These are phyloP conservation scores for Drosophila prostipennis DNA, from an alignment of 2,888 invertebrate genomes.

Conservation along the genomic window DNA sequence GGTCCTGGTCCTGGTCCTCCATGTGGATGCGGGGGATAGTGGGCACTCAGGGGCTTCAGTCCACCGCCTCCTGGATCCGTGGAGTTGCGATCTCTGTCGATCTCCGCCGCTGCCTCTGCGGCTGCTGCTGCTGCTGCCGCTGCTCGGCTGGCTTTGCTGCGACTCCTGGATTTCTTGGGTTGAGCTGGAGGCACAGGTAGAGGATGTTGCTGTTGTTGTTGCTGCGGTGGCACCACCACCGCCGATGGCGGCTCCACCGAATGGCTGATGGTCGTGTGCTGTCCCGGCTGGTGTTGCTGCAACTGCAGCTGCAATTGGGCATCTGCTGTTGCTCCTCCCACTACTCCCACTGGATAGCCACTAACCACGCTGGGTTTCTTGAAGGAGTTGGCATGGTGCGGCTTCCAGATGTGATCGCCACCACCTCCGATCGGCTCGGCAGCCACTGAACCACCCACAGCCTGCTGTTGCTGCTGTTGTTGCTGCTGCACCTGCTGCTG, in stretches of 20 bases:
- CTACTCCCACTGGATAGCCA: slow-evolving; percentile 56
- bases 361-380: slow-evolving; percentile 80
- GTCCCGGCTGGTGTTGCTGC: slow-evolving; percentile 78
- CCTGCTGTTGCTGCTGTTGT: slow-evolving; percentile 56
- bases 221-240: slow-evolving; percentile 32
- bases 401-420: slow-evolving; percentile 85
- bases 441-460: slow-evolving; percentile 46
- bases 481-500: slow-evolving; percentile 41
- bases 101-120: slow-evolving; percentile 72
- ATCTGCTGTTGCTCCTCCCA: slow-evolving; percentile 33
- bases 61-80: slow-evolving; percentile 83
- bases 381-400: slow-evolving; percentile 82
- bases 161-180: slow-evolving; percentile 75
- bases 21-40: slow-evolving; percentile 64
- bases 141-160: slow-evolving; percentile 76
- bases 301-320: slow-evolving; percentile 72
- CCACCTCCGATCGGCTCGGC: slow-evolving; percentile 85
- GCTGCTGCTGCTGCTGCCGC: slow-evolving; percentile 72
- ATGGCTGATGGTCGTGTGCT: slow-evolving; percentile 74
- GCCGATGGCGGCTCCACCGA: slow-evolving; percentile 48
- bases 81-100: slow-evolving; percentile 82
- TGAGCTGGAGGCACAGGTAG: slow-evolving; percentile 26
- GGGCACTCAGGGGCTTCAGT: slow-evolving; percentile 66
- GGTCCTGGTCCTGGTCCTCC: slow-evolving; percentile 51
- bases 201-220: background rate